A percentile compares a stretch with the other conserved stretches of the same genome.
Conservation (phyloP, 2,888 invertebrate species). For the Boloria euphrosyne region DNA sequence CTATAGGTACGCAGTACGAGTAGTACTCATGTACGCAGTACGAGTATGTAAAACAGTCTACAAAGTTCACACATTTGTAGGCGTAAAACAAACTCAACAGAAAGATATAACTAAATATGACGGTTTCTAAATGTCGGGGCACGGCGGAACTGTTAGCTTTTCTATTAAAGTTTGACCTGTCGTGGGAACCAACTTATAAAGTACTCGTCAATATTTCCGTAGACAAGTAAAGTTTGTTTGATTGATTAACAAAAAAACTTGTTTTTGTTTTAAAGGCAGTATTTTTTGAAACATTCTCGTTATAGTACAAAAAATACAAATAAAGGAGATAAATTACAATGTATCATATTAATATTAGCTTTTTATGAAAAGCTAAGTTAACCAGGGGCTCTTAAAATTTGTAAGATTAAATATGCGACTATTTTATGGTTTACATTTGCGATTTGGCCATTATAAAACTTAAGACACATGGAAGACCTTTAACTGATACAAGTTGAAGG, state of each 20-base stretch:
- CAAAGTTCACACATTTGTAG: constrained; percentile 4
- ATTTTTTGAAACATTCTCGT: constrained; percentile 16
- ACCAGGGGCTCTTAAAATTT: not conserved
- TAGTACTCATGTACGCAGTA: no score
- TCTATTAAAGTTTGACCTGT: constrained; percentile 31
- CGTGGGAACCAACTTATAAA: constrained; percentile 29
- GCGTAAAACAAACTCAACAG: constrained; percentile 19
- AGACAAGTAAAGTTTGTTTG: constrained; percentile 18
- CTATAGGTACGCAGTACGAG: no score
- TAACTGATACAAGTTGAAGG: constrained; percentile 25
- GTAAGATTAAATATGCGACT: constrained; percentile 17
- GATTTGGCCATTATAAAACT: constrained; percentile 14
- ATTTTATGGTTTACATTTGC: constrained; percentile 7
- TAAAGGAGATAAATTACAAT: no score
- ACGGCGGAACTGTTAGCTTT: constrained; percentile 31
- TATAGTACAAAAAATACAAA: not conserved
- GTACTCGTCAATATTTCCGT: constrained; percentile 17
- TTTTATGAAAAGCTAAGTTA: constrained; percentile 3
- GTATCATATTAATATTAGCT: not conserved
- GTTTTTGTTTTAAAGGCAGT: constrained; percentile 22
- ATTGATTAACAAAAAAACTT: constrained; percentile 29
- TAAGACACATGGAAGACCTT: constrained; percentile 11
- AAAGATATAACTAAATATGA: constrained; percentile 16
- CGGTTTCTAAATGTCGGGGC: constrained; percentile 28
- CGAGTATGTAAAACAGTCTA: not conserved